Base-by-base conservation (phyloP, 2,888 invertebrate genomes). In the Thumatha senex region DNA sequence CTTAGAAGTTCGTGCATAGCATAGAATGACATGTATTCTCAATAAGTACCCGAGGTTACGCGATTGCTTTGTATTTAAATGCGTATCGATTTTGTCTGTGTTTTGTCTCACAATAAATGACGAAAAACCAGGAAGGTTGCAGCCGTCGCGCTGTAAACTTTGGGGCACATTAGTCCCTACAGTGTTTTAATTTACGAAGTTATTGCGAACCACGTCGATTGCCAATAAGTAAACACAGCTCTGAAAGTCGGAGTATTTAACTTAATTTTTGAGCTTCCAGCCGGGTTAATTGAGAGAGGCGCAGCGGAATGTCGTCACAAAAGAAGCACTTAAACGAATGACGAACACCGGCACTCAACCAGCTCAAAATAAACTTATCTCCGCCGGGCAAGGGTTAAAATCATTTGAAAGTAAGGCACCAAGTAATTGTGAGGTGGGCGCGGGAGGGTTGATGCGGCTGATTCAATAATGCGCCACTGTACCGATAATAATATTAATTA, bases 351-450 rank as follows among this genome's bases (percentile, higher is more conserved):
- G 82, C 84, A 85, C 86, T 86, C 84, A 78, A 79, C 74, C 75
- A 84, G 89, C 87, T 90, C 87, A 89, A 90, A 90, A 91, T 89
- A 91, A 90, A 91, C 90, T 89, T 91, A 90, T 90, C 90, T 89
- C 76, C 63, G 74, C 54, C 80, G 84, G 87, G 89, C 86, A 90
- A 89, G 90, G 90, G 90, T 90, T 91, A 86, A 84, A 89, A 84
- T 86, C 68, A 86, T 86, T 82, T 82, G 75, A 75, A 78, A 80
- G 81, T 78, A 79, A 78, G 79, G 80, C 65, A 74, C 54, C 55
- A 70, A 76, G 80, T 86, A 85, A 86, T 85, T 84, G 80, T 80
- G 79, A 85, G 86, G 87, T 84, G 81, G 77, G 82, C 67, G 80
- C 73, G 70, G 69, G 66, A 71, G 78, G 82, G 82, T 75, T 76